Evolutionary conservation across 2,113 vertebrate species (phyloP).

Genomic region (Lepus timidus): DNA sequence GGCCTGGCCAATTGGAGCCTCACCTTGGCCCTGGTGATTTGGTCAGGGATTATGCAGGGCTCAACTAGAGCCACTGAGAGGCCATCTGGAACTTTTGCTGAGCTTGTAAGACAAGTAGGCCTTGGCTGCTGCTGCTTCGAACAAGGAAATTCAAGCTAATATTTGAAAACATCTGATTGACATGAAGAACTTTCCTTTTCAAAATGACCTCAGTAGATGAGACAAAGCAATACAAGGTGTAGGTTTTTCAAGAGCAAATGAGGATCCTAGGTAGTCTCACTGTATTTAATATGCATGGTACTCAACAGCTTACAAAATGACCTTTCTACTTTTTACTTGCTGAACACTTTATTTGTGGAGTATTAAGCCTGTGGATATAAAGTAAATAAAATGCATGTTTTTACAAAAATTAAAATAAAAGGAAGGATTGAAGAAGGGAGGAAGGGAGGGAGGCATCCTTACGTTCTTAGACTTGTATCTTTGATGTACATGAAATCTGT

Average conservation of each 20-base stretch:
- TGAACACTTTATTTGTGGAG: no score
- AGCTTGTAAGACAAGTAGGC: background rate
- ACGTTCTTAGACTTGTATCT: no score
- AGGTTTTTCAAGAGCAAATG: constrained; percentile 26
- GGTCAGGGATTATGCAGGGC: background rate
- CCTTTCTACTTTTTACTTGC: no score
- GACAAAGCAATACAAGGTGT: background rate
- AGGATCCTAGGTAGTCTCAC: background rate
- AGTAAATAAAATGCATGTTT: no score
- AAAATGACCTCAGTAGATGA: constrained; percentile 32
- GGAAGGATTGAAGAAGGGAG: no score
- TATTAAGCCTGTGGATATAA: no score
- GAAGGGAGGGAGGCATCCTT: no score
- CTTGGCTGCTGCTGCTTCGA: constrained; percentile 1
- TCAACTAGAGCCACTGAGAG: background rate
- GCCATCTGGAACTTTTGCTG: background rate
- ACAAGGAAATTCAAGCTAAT: background rate
- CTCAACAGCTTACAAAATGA: constrained; percentile 31
- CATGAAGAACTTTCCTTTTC: constrained; percentile 40
- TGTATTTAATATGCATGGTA: background rate
- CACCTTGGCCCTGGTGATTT: background rate
- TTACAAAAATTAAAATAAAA: no score
- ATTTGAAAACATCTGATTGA: constrained; percentile 46
- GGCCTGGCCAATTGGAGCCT: background rate
- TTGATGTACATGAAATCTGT: no score